These are phyloP conservation scores for Coreoperca whiteheadi DNA, from an alignment of 2,113 vertebrate species.

Conservation along the genomic window DNA sequence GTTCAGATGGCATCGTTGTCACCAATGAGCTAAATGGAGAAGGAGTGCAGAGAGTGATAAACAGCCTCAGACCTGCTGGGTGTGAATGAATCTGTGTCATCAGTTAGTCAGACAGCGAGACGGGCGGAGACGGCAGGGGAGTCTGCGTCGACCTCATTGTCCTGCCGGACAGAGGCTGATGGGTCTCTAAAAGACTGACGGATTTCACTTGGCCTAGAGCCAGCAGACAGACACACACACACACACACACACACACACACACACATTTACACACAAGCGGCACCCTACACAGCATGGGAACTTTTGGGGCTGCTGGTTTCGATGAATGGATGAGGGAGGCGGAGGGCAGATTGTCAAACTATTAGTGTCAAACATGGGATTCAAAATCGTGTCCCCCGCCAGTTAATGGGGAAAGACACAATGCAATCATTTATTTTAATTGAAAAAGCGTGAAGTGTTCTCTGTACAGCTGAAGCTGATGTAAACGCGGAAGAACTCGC, in stretches of 20 bases:
- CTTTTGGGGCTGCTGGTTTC: constrained; percentile 51
- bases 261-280: constrained; percentile 53
- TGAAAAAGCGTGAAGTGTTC: constrained; percentile 35
- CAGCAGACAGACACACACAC: constrained; percentile 55
- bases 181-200: constrained; percentile 57
- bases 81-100: constrained; percentile 53
- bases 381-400: constrained; percentile 39
- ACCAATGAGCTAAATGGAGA: neutral
- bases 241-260: constrained; percentile 51
- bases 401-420: constrained; percentile 54
- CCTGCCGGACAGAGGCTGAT: constrained; percentile 42
- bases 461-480: neutral
- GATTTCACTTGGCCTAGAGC: constrained; percentile 60
- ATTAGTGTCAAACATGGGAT: constrained; percentile 66
- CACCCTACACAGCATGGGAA: constrained; percentile 69
- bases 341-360: constrained; percentile 56
- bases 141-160: constrained; percentile 55
- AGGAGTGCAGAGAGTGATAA: neutral
- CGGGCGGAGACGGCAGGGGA: constrained; percentile 44
- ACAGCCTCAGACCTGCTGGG: constrained; percentile 47
- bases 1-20: neutral
- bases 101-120: constrained; percentile 62
- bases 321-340: constrained; percentile 51
- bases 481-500: neutral
- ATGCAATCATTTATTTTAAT: constrained; percentile 49